Conservation (phyloP, 2,113 vertebrate genomes). For the Rhinopomastus cyanomelas region DNA sequence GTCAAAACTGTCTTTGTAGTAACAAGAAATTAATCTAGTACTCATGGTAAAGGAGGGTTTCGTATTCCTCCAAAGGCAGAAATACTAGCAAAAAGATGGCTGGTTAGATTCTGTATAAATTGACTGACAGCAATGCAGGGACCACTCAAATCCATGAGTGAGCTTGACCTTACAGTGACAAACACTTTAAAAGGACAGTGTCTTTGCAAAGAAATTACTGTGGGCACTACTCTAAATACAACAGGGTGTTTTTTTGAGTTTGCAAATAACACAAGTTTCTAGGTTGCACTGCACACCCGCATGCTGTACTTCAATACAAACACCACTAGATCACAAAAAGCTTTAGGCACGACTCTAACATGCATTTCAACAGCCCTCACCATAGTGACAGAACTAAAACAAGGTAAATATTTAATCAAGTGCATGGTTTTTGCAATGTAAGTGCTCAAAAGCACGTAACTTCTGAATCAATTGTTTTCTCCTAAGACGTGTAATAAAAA, state of each 20-base stretch:
- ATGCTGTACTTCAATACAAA: neutral
- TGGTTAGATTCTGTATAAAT: neutral
- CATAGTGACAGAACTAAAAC: neutral
- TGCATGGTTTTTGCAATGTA: neutral
- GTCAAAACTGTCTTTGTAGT: neutral
- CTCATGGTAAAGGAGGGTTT: neutral
- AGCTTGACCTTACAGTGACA: neutral
- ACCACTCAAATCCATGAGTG: neutral
- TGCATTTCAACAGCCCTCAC: neutral
- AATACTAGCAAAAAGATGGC: neutral
- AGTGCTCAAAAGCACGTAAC: neutral
- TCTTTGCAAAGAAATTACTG: neutral
- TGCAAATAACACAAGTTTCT: neutral
- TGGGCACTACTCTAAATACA: neutral
- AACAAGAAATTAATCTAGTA: neutral
- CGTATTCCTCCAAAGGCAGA: neutral
- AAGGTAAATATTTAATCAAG: conserved; percentile 4
- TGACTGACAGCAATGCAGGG: neutral
- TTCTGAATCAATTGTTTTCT: neutral
- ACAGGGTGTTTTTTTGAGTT: neutral
- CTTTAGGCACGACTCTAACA: neutral
- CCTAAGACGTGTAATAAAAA: neutral
- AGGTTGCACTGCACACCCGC: neutral
- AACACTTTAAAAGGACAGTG: neutral
- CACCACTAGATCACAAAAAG: neutral